Percentiles rank a stretch among this genome's conserved stretches.
Evolutionary conservation across 2,113 vertebrate species (phyloP).

Genomic region (Antechinus stuartii): DNA sequence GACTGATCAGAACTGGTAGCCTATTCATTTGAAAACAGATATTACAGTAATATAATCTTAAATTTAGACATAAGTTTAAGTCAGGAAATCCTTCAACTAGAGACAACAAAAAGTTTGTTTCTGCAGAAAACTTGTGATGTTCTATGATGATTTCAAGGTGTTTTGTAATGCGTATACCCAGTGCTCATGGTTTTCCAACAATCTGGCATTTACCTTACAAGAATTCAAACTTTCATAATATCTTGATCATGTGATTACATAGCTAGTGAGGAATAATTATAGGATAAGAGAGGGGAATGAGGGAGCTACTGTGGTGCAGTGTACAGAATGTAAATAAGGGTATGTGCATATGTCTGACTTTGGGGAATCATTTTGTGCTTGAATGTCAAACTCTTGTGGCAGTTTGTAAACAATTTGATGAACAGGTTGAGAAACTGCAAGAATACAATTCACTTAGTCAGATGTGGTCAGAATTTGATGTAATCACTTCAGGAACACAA

Average conservation of each 20-base stretch:
- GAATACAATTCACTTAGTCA: not conserved
- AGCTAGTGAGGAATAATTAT: not conserved
- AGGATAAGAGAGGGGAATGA: not conserved
- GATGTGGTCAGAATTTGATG: not conserved
- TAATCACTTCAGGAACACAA: not conserved
- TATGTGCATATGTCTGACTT: not conserved
- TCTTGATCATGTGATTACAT: not conserved
- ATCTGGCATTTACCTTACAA: not conserved
- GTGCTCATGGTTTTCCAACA: not conserved
- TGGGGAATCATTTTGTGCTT: not conserved
- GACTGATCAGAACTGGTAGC: not conserved
- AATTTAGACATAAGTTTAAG: not conserved
- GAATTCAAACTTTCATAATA: not conserved
- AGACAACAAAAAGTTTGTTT: not conserved
- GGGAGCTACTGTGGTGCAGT: not conserved
- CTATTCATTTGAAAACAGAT: not conserved
- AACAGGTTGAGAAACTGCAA: not conserved
- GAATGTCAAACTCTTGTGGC: not conserved
- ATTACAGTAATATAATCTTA: not conserved
- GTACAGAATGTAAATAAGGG: not conserved
- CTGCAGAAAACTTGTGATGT: not conserved
- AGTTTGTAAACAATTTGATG: not conserved
- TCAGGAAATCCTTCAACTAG: not conserved
- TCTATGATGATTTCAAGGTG: not conserved
- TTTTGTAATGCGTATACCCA: not conserved